Evolutionary conservation across 2,797 vertebrate species (phyloP), one percentile per base, ranked within the genome.

Genomic region (Melanogrammus aeglefinus): DNA sequence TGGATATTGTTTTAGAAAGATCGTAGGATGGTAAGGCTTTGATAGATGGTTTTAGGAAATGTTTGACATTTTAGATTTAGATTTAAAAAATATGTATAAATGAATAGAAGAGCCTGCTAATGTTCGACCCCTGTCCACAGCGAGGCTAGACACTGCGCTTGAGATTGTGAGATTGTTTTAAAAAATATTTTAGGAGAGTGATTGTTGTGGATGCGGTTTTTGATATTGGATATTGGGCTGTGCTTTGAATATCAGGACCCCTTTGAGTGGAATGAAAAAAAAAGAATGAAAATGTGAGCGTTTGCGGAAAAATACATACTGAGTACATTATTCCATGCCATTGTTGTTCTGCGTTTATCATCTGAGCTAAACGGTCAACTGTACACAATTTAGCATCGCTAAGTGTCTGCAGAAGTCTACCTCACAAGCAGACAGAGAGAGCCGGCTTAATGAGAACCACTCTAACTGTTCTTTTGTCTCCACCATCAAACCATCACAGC

Each of bases 401-500:
- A 70, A 70, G 66, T 7, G 18, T 70, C 27, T 4, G n/a, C 21
- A 74, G 24, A 24, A 39, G 51, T 66, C n/a, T 76, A 73, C 33
- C 73, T 14, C 38, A 82, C 72, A 78, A 27, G 57, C 27, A 74
- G 74, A 36, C 39, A 38, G 38, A 78, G 73, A 81, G 66, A 78
- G 44, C 7, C 3, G 5, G 24, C 36, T 21, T 72, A 73, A 57
- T 57, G 57, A 51, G 31, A 83, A 63, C 81, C 63, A 75, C 35
- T 70, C 31, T 84, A 76, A 80, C 77, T 82, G 24, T 24, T 77
- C 16, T 72, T 80, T 74, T 80, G 33, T 80, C 74, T 18, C 27
- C 35, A 75, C 78, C 78, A 77, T 77, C 73, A 80, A 79, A 72
- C 72, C 72, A 57, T 80, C 74, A 78, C 71, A 77, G 80, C 57